These are phyloP conservation scores for Gouania willdenowi DNA, from an alignment of 2,797 vertebrate genomes.

Conservation along the genomic window DNA sequence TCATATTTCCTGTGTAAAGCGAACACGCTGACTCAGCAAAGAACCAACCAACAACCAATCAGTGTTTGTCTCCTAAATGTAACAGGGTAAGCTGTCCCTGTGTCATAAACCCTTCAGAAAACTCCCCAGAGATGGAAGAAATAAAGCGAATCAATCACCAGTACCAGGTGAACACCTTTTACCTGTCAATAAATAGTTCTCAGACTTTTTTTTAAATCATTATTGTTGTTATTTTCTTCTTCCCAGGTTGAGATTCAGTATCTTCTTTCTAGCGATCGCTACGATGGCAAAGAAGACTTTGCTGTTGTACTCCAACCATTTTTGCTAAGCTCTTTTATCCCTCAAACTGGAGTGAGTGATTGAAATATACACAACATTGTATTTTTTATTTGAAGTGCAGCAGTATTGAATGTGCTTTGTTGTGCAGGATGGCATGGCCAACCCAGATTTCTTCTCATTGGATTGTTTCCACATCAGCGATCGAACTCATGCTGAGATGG, in stretches of 20 bases:
- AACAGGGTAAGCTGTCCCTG: constrained; percentile 60
- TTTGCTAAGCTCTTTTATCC: constrained; percentile 75
- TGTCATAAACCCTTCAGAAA: constrained; percentile 60
- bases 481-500: constrained; percentile 84
- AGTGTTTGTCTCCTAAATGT: not conserved
- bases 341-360: constrained; percentile 73
- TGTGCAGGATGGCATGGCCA: constrained; percentile 68
- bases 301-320: constrained; percentile 82
- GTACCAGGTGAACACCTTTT: constrained; percentile 78
- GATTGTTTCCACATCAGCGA: constrained; percentile 87
- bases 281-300: constrained; percentile 80
- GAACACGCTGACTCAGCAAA: too few species aligned
- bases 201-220: not conserved
- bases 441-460: constrained; percentile 82
- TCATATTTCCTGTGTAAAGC: too few species aligned
- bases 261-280: constrained; percentile 68
- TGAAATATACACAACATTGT: not conserved
- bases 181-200: not conserved
- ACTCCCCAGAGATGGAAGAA: constrained; percentile 71
- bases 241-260: constrained; percentile 49
- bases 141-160: constrained; percentile 78
- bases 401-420: not conserved
- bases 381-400: not conserved
- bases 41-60: too few species aligned
- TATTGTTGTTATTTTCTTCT: not conserved